These are phyloP conservation scores for Channa striata DNA, from an alignment of 2,797 vertebrate species.

Conservation along the genomic window DNA sequence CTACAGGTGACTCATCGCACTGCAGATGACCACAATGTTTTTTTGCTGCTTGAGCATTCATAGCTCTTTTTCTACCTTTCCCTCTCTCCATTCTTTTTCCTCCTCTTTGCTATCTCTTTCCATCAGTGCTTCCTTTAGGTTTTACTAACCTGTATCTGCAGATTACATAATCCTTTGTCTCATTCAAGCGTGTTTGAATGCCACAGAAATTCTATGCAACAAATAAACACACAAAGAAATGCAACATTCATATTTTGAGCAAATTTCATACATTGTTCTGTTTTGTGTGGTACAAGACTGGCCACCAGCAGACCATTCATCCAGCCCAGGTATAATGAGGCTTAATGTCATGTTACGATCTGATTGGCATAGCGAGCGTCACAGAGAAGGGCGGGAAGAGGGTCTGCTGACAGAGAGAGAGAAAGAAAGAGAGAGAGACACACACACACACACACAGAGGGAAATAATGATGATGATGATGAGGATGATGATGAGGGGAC, in stretches of 20 bases:
- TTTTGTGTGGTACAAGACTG: conserved; percentile 23
- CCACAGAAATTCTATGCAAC: conserved; percentile 24
- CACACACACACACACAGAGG: neutral
- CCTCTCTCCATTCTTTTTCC: conserved; percentile 27
- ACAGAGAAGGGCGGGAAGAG: conserved; percentile 58
- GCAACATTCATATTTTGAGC: conserved; percentile 38
- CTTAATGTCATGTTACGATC: conserved; percentile 72
- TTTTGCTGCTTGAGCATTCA: conserved; percentile 67
- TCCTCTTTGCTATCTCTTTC: conserved; percentile 35
- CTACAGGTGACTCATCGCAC: conserved; percentile 84
- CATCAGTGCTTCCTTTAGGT: conserved; percentile 44
- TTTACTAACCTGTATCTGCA: conserved; percentile 31
- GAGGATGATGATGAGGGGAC: conserved; percentile 72
- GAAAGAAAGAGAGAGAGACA: conserved; percentile 23
- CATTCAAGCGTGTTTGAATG: conserved; percentile 6
- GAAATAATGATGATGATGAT: conserved; percentile 65
- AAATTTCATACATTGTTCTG: conserved; percentile 12
- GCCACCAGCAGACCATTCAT: conserved; percentile 35
- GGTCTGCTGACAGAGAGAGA: conserved; percentile 48
- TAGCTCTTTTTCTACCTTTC: conserved; percentile 59
- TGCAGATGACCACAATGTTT: conserved; percentile 84
- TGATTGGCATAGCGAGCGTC: conserved; percentile 69
- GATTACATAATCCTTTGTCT: conserved; percentile 46
- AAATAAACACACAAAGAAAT: conserved; percentile 39
- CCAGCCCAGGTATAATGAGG: conserved; percentile 73